Base-by-base conservation (phyloP, 1,140 invertebrate species). In the Sesamia nonagrioides region DNA sequence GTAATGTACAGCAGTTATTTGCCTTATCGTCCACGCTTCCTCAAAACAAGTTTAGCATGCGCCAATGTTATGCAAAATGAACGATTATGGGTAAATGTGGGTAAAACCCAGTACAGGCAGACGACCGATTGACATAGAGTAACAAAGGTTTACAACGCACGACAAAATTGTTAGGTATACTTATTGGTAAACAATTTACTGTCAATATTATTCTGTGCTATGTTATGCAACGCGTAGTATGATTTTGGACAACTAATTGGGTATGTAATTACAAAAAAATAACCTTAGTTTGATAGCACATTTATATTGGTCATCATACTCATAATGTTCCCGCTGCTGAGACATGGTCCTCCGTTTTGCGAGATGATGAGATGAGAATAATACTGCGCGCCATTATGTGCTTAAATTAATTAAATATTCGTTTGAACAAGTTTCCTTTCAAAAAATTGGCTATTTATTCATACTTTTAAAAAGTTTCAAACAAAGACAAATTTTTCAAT, bases 1-100 rank as follows among this genome's bases (percentile, higher is more conserved):
- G n/a, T 42, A 73, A 58, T 54, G 35, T 1, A 52, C 33, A 33
- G 40, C 50, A 60, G 71, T 58, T 73, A 58, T 73, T 73, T 42
- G 52, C 42, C 35, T 58, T 73, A 73, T 73, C 71, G 37, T 42
- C 18, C 21, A 9, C 54, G 71, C 71, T 58, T 73, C 71, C 37
- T 73, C 52, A 58, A 48, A 42, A 58, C 71, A 73, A 60, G 54
- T 73, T 73, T 58, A 58, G 71, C 35, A 73, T 73, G 33, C 60
- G 35, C n/a, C 33, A 61, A 40, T 61, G 63, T 68, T 68, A 68
- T 48, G 42, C 42, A 33, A 68, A 73, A 40, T n/a, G 37, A n/a
- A 40, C 54, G 37, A 73, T 60, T 73, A 60, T 21, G 68, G 71
- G 71, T 58, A 73, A 72, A 60, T n/a, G n/a, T n/a, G n/a, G n/a